These are phyloP conservation scores for Eretmocerus hayati DNA, from an alignment of 2,888 invertebrate genomes.

Conservation along the genomic window DNA sequence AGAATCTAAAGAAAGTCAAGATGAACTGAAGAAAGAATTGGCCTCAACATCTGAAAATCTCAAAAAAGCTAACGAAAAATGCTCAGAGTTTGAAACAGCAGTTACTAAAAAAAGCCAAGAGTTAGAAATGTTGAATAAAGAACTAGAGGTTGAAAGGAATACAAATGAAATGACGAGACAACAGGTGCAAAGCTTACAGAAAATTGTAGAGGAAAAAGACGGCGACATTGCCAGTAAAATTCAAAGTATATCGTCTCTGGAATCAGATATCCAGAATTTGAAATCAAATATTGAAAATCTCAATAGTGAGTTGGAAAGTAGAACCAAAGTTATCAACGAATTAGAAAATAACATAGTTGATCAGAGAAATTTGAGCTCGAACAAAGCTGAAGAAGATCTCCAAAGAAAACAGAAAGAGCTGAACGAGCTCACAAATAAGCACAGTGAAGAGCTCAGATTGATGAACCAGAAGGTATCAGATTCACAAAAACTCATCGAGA, in stretches of 20 bases:
- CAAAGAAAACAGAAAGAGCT: conserved; percentile 14
- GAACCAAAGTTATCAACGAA: conserved; percentile 45
- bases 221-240: conserved; percentile 50
- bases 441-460: conserved; percentile 38
- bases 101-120: conserved; percentile 23
- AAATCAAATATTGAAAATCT: conserved; percentile 28
- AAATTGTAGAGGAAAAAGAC: conserved; percentile 49
- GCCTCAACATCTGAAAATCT: conserved; percentile 15
- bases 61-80: conserved; percentile 17
- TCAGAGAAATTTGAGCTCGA: conserved; percentile 42
- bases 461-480: conserved; percentile 34
- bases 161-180: conserved; percentile 23
- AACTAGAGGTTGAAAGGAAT: conserved; percentile 48
- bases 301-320: conserved; percentile 26
- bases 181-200: conserved; percentile 37
- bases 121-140: conserved; percentile 40
- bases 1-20: conserved; percentile 19
- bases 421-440: conserved; percentile 38
- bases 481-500: conserved; percentile 12
- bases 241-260: conserved; percentile 50
- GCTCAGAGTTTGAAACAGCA: conserved; percentile 19
- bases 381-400: conserved; percentile 1
- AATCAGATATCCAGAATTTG: conserved; percentile 44
- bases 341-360: conserved; percentile 47
- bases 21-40: conserved; percentile 20